Evolutionary conservation across 1,140 invertebrate species (phyloP), one percentile per base, ranked within the genome.

Genomic region (Notospermus geniculatus): DNA sequence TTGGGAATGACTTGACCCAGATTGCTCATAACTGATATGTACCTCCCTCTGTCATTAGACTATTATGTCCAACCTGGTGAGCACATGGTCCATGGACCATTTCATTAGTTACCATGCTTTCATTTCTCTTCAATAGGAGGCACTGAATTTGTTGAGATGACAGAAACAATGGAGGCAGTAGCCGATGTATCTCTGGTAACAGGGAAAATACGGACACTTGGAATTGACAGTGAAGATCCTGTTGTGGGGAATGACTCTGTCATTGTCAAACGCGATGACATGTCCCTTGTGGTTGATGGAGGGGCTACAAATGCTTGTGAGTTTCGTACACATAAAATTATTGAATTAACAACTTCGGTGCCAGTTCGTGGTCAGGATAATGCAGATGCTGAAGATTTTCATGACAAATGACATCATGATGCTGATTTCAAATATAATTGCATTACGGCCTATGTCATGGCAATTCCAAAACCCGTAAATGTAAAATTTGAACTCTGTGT

Each of bases 111-210:
- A 36, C 32, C 32, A 36, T 36, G 32, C 5, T 36, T 36, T 7
- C 32, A 7, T 15, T 36, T 54, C 30, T 36, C 57, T 50, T 67
- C 52, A 64, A 2, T 54, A 79, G 76, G 74, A 30, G 70, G 69
- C 2, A 25, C 67, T 36, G 39, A 63, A 43, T 66, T 70, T 65
- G 53, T 73, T 53, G 57, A 64, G 7, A 52, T 67, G 39, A 36
- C 68, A 15, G 27, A n/a, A 36, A 70, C 67, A 5, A 22, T 32
- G 28, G 45, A 72, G 11, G 54, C 59, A 28, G 66, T 61, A n/a
- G 64, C 67, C 5, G 78, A 80, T 65, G 69, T 81, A 13, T 81
- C 79, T n/a, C 59, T 81, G 19, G 70, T 81, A 13, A 78, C 73
- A 28, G 79, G 79, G 17, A 68, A 64, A 54, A 43, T 80, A 13